phyloP scores from a whole-genome alignment of 2,888 invertebrate species.

The Acanthosepion lycidas region DNA sequence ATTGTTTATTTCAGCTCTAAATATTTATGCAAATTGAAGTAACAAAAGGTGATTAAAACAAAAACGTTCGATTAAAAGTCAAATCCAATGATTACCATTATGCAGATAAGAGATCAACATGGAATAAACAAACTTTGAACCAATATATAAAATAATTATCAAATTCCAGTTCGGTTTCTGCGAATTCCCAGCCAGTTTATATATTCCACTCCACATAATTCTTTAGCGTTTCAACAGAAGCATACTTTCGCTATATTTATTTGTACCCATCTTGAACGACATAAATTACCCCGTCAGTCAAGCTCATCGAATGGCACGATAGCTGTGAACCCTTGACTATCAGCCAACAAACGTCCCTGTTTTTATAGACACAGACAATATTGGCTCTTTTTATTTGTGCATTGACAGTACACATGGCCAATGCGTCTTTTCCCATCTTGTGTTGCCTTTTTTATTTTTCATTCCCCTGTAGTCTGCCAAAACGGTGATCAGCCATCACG shows the following conservation, averaged over 20 bases:
- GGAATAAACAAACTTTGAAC: not conserved
- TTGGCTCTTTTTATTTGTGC: not conserved
- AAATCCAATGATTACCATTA: not conserved
- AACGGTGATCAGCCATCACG: slow-evolving; percentile 33
- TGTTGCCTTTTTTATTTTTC: not conserved
- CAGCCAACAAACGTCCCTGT: not conserved
- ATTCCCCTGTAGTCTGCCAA: not conserved
- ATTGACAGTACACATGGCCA: not conserved
- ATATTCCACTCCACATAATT: not conserved
- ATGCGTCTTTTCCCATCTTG: not conserved
- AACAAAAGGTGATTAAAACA: too few species aligned
- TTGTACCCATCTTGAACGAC: not conserved
- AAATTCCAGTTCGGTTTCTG: not conserved
- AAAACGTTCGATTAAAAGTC: not conserved
- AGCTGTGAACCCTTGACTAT: not conserved
- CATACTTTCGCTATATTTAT: not conserved
- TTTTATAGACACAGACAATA: not conserved
- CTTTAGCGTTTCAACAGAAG: not conserved
- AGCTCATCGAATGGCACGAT: not conserved
- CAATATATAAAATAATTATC: not conserved
- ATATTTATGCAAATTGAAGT: too few species aligned
- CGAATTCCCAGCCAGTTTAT: not conserved
- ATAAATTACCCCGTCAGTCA: not conserved
- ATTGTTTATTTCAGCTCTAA: too few species aligned
- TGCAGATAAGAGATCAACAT: too few species aligned